These are phyloP conservation scores for Anseranas semipalmata DNA, from an alignment of 2,113 vertebrate genomes.

Conservation along the genomic window DNA sequence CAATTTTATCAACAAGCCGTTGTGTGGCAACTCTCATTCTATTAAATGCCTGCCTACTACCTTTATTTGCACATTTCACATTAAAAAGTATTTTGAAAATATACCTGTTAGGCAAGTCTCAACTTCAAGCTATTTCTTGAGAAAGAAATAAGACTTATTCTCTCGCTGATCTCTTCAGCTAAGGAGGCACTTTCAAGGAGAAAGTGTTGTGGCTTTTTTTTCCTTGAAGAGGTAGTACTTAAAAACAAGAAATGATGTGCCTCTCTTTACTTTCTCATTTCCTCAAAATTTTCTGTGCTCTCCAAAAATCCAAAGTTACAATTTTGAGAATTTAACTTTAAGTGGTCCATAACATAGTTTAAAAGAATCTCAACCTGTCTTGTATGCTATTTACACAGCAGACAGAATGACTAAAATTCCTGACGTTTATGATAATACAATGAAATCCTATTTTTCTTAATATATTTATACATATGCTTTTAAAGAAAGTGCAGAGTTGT, in stretches of 20 bases:
- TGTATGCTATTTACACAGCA: background rate
- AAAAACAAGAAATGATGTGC: background rate
- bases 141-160: background rate
- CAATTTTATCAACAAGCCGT: background rate
- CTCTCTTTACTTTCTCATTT: background rate
- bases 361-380: background rate
- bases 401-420: background rate
- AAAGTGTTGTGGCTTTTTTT: background rate
- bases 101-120: background rate
- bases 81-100: background rate
- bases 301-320: background rate
- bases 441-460: background rate
- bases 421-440: background rate
- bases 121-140: background rate
- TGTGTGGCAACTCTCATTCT: background rate
- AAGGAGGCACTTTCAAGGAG: background rate
- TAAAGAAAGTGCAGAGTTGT: background rate
- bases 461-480: fast-evolving
- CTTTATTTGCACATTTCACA: background rate
- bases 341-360: background rate
- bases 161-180: background rate
- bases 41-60: background rate
- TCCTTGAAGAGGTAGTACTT: background rate
- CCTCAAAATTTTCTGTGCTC: background rate
- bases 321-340: background rate